Percentiles rank a stretch among this genome's conserved stretches.
Conservation (phyloP, 2,113 vertebrate genomes). For the Cyprinus carpio region DNA sequence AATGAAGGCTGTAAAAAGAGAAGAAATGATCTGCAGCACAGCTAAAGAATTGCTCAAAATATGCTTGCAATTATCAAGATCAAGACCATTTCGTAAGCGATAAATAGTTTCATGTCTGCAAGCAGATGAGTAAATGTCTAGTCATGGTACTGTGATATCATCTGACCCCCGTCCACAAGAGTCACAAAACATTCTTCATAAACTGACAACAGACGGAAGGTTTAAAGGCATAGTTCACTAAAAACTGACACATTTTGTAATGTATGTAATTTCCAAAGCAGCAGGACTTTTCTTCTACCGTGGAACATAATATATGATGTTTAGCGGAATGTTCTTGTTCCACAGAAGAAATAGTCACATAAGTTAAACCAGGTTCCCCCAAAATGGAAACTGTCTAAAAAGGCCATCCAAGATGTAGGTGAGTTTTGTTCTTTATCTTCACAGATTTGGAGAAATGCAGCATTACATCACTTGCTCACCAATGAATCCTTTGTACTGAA, state of each 20-base stretch:
- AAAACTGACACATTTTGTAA: not conserved
- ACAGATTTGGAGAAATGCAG: not conserved
- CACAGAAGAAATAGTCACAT: not conserved
- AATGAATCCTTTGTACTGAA: not conserved
- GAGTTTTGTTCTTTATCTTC: not conserved
- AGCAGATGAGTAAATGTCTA: slow-evolving; percentile 32
- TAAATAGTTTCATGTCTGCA: slow-evolving; percentile 6
- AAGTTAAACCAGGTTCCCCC: not conserved
- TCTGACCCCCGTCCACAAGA: slow-evolving; percentile 7
- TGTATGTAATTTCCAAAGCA: not conserved
- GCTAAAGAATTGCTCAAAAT: slow-evolving; percentile 2
- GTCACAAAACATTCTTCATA: slow-evolving; percentile 3
- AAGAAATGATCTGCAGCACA: not conserved
- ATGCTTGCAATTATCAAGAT: slow-evolving; percentile 6
- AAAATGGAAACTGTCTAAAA: not conserved
- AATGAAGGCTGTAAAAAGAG: not conserved
- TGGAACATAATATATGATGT: not conserved
- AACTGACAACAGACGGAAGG: slow-evolving; percentile 14
- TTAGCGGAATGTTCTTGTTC: not conserved
- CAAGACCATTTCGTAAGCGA: not conserved
- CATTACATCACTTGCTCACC: not conserved
- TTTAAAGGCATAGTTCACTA: not conserved
- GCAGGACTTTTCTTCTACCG: not conserved
- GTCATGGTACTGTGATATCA: not conserved
- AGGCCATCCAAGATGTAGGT: not conserved